Percentiles rank a stretch among this genome's conserved stretches.
These are phyloP conservation scores for Psilopsiagon aymara DNA, from an alignment of 2,113 vertebrate genomes.

Conservation along the genomic window DNA sequence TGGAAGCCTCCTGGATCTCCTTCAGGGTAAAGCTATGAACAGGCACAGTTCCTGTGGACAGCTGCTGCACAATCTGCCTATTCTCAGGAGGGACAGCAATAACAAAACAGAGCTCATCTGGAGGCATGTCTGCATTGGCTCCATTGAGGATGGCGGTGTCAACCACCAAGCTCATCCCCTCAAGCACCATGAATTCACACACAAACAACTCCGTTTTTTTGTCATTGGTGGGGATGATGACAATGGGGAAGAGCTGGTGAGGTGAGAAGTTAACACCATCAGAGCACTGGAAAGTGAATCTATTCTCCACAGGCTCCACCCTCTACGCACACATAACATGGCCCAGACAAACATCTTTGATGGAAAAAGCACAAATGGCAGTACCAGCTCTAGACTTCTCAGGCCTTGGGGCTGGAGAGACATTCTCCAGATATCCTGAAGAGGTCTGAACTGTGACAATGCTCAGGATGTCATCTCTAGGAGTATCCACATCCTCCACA, in stretches of 20 bases:
- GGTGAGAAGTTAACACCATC: constrained; percentile 70
- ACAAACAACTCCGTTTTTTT: constrained; percentile 68
- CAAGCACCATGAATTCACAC: constrained; percentile 69
- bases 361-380: constrained; percentile 72
- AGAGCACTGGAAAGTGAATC: constrained; percentile 71
- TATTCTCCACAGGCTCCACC: constrained; percentile 65
- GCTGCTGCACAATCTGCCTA: constrained; percentile 67
- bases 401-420: constrained; percentile 66
- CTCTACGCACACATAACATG: constrained; percentile 72
- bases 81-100: constrained; percentile 57
- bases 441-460: constrained; percentile 62
- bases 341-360: constrained; percentile 56
- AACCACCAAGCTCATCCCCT: constrained; percentile 74
- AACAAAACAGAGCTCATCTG: constrained; percentile 61
- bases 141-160: constrained; percentile 65
- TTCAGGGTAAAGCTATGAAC: constrained; percentile 65
- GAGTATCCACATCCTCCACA: constrained; percentile 62
- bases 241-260: constrained; percentile 60
- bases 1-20: constrained; percentile 69
- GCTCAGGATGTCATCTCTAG: constrained; percentile 69
- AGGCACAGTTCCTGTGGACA: constrained; percentile 34
- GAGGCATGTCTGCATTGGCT: constrained; percentile 62
- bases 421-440: constrained; percentile 75
- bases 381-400: constrained; percentile 57
- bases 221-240: constrained; percentile 69